Evolutionary conservation across 1,140 invertebrate genomes (phyloP).

Genomic region (Heliconius hermathena): DNA sequence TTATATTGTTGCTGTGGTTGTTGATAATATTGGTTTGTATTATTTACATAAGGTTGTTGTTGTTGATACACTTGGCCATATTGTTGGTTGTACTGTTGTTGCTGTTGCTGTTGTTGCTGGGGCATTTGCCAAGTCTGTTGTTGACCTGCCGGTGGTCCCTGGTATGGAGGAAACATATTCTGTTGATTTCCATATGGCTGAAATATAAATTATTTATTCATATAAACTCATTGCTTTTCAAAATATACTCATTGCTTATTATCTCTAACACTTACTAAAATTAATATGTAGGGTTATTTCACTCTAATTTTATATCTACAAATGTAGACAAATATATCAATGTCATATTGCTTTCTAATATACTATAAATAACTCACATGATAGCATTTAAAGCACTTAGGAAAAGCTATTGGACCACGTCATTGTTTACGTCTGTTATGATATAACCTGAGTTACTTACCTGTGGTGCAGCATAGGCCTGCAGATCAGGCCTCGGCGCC

Average conservation of each 20-base stretch:
- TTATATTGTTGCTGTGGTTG: constrained; percentile 59
- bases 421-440: constrained; percentile 69
- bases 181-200: constrained; percentile 70
- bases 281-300: neutral
- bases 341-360: constrained; percentile 10
- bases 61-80: constrained; percentile 67
- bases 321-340: neutral
- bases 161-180: constrained; percentile 65
- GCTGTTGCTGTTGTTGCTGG: constrained; percentile 55
- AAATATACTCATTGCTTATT: neutral
- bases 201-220: constrained; percentile 39
- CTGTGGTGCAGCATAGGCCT: constrained; percentile 57
- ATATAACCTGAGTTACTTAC: constrained; percentile 63
- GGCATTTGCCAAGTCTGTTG: constrained; percentile 60
- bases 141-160: constrained; percentile 46
- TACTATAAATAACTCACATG: constrained; percentile 34
- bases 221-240: neutral
- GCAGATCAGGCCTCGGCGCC: constrained; percentile 57
- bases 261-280: neutral
- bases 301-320: neutral
- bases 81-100: constrained; percentile 63
- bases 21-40: constrained; percentile 66
- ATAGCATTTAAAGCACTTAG: constrained; percentile 18
- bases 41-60: constrained; percentile 52
- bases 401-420: constrained; percentile 56